These are phyloP conservation scores for Pocillopora grandis DNA, from an alignment of 92 coral and sea anemone species.

Conservation along the genomic window DNA sequence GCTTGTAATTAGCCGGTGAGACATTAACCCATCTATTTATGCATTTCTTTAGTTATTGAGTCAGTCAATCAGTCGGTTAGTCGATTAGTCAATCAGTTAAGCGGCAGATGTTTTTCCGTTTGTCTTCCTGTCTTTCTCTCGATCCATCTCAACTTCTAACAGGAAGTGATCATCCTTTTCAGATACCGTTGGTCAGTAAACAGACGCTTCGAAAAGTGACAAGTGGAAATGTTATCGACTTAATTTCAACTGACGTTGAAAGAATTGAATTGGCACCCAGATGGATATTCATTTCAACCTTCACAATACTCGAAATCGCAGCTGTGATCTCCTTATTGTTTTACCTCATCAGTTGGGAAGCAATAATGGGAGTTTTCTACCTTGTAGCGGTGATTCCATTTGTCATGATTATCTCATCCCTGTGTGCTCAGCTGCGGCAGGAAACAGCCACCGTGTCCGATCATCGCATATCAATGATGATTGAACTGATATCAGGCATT, in stretches of 20 bases:
- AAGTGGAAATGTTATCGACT: constrained; percentile 22
- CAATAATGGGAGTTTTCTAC: constrained; percentile 14
- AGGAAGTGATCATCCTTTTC: background rate
- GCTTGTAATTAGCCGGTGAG: too few relatives aligned
- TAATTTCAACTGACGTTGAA: constrained; percentile 33
- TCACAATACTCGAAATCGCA: constrained; percentile 1
- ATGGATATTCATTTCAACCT: constrained; percentile 18
- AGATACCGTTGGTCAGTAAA: constrained; percentile 32
- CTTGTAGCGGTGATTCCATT: constrained; percentile 10
- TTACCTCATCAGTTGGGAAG: constrained; percentile 25
- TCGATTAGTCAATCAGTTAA: too few relatives aligned
- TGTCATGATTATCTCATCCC: background rate
- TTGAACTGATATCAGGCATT: constrained; percentile 27
- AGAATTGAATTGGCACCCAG: constrained; percentile 34
- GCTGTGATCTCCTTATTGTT: constrained; percentile 10
- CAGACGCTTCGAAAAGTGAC: constrained; percentile 27
- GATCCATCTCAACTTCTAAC: background rate
- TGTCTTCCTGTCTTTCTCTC: too few relatives aligned
- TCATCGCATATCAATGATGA: constrained; percentile 24
- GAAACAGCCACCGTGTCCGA: constrained; percentile 24
- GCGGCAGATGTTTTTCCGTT: too few relatives aligned
- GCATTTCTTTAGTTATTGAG: too few relatives aligned
- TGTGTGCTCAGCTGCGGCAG: constrained; percentile 21
- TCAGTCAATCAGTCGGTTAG: too few relatives aligned
- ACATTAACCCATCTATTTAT: too few relatives aligned